These are phyloP conservation scores for Thecocarcelia acutangulata DNA, from an alignment of 2,888 invertebrate genomes.

Conservation along the genomic window DNA sequence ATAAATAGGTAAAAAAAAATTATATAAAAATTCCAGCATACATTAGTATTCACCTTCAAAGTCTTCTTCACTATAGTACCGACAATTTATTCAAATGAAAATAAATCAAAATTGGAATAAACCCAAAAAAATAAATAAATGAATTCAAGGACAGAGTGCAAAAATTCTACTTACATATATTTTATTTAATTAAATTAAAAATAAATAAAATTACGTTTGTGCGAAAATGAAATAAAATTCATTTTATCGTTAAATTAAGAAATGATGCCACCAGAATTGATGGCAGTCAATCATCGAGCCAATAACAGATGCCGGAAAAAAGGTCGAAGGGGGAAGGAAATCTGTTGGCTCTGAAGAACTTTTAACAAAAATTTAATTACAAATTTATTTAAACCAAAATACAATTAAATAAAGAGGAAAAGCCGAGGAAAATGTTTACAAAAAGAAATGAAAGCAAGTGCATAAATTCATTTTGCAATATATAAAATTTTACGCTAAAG, in stretches of 20 bases:
- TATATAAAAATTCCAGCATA: too few species aligned
- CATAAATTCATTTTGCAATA: too few species aligned
- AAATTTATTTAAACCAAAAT: neutral
- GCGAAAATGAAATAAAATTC: slow-evolving; percentile 4
- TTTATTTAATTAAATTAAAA: slow-evolving; percentile 15
- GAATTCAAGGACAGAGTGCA: slow-evolving; percentile 39
- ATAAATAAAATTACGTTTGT: slow-evolving; percentile 1
- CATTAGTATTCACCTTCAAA: too few species aligned
- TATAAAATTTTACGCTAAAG: too few species aligned
- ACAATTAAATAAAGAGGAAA: neutral
- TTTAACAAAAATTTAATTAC: neutral
- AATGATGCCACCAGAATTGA: slow-evolving; percentile 23
- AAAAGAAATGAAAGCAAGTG: too few species aligned
- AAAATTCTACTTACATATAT: slow-evolving; percentile 5
- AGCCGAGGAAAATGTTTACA: neutral
- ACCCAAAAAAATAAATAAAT: slow-evolving; percentile 15
- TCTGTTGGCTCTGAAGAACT: slow-evolving; percentile 20
- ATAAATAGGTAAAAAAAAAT: neutral
- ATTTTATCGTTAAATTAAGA: slow-evolving; percentile 3
- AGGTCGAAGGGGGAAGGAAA: neutral
- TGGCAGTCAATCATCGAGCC: slow-evolving; percentile 4
- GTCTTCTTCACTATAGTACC: neutral
- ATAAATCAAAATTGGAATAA: slow-evolving; percentile 20
- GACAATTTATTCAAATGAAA: slow-evolving; percentile 6
- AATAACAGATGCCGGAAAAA: neutral